Base-by-base conservation (phyloP, 2,113 vertebrate genomes). In the Hirundichthys speculiger region DNA sequence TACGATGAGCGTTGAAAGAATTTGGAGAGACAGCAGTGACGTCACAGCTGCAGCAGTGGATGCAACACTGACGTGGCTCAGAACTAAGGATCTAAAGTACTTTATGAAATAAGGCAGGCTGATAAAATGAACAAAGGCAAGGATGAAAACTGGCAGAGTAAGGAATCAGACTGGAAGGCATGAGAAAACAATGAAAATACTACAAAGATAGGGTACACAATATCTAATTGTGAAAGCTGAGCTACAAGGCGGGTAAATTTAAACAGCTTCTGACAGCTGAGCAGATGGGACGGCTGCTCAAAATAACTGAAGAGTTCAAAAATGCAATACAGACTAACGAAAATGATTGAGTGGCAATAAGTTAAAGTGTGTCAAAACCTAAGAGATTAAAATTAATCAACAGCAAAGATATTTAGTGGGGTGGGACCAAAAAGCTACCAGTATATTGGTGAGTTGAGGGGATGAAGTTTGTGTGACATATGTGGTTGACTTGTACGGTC, bases 171-270 rank as follows among this genome's bases (percentile, higher is more conserved):
- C 38, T 21, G 18, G 18, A 50, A n/a, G n/a, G n/a, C n/a, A n/a
- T n/a, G n/a, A n/a, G n/a, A 42, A 24, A 40, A 58, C 53, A 50
- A 43, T 50, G 38, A 41, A 19, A 68, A 50, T 16, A 53, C 50
- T 45, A 24, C n/a, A 10, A 19, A 19, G 51, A 13, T 16, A 21
- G 25, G n/a, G 30, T 16, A 15, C n/a, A 16, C 24, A 67, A 20
- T 45, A 46, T 2, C 10, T 49, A 49, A 57, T 49, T 57, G 18
- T 15, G 38, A 18, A 48, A 49, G 13, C 24, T 41, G 34, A 16
- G 16, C 30, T 18, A 9, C 5, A 41, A 53, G 20, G 19, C 5
- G 9, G 21, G 2, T 2, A n/a, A 12, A 38, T 41, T 41, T 38
- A 24, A 14, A 14, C 34, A 9, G 21, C 14, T 2, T 15, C 16